Evolutionary conservation across 1,140 invertebrate species (phyloP).

Genomic region (Tenebrio molitor): DNA sequence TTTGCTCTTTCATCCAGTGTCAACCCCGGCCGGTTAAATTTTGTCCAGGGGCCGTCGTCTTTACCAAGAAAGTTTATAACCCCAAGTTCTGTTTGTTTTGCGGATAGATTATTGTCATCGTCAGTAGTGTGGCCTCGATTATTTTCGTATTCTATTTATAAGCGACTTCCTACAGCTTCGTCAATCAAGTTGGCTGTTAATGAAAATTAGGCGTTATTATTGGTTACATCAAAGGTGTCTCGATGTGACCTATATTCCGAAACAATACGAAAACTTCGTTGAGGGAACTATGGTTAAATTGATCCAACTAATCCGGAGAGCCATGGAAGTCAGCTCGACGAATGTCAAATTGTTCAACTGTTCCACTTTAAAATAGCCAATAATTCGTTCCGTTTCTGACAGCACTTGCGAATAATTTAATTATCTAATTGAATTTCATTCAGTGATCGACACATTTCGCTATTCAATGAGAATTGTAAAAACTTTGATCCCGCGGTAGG

Average conservation of each 20-base stretch:
- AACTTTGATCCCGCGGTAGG: too few species aligned
- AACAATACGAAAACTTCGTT: constrained; percentile 4
- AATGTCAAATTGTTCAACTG: not conserved
- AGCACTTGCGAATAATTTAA: not conserved
- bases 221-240: not conserved
- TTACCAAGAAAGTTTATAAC: constrained; percentile 8
- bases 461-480: not conserved
- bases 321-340: not conserved
- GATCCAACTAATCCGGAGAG: not conserved
- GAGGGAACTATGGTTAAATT: not conserved
- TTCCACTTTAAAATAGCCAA: constrained; percentile 5
- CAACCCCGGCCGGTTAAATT: constrained; percentile 13
- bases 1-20: constrained; percentile 9
- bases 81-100: constrained; percentile 1
- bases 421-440: not conserved
- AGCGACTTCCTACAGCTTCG: too few species aligned
- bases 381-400: constrained; percentile 10
- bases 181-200: not conserved
- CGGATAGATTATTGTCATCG: not conserved
- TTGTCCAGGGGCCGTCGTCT: constrained; percentile 17
- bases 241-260: not conserved
- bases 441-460: not conserved
- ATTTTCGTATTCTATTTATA: not conserved
- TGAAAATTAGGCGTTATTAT: not conserved
- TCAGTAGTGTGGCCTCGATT: not conserved